Conservation (phyloP, 2,797 vertebrate genomes). For the Fratercula arctica region DNA sequence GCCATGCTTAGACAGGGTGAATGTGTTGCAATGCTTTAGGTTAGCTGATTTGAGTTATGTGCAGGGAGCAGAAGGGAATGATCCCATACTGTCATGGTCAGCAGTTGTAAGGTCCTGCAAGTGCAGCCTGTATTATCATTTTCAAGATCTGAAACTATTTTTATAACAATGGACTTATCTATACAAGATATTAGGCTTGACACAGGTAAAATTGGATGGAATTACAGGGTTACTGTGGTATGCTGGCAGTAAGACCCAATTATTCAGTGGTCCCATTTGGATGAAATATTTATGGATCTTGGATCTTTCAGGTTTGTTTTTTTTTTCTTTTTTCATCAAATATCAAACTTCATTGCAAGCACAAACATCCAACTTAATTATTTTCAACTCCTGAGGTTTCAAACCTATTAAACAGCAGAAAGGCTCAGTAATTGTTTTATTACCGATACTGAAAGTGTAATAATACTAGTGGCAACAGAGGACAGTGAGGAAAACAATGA, state of each 20-base stretch:
- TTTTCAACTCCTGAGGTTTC: constrained; percentile 51
- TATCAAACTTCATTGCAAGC: not conserved
- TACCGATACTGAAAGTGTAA: not conserved
- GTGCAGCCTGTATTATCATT: not conserved
- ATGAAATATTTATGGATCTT: not conserved
- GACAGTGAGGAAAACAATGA: not conserved
- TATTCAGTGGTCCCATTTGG: not conserved
- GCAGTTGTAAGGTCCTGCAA: not conserved
- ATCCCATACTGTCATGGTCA: not conserved
- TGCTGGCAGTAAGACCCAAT: not conserved
- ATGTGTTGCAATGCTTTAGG: not conserved
- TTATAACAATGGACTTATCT: not conserved
- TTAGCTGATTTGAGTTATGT: not conserved
- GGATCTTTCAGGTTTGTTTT: not conserved
- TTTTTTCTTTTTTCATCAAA: not conserved
- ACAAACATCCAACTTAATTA: constrained; percentile 40
- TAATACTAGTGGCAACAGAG: constrained; percentile 1
- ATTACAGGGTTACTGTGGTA: not conserved
- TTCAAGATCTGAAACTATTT: not conserved
- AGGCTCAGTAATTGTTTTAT: constrained; percentile 51
- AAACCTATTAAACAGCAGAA: constrained; percentile 31
- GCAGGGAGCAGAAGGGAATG: not conserved
- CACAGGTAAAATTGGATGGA: not conserved
- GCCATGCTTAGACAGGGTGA: not conserved
- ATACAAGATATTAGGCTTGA: not conserved